phyloP scores from a whole-genome alignment of 2,113 vertebrate species.

The Lonchura striata region DNA sequence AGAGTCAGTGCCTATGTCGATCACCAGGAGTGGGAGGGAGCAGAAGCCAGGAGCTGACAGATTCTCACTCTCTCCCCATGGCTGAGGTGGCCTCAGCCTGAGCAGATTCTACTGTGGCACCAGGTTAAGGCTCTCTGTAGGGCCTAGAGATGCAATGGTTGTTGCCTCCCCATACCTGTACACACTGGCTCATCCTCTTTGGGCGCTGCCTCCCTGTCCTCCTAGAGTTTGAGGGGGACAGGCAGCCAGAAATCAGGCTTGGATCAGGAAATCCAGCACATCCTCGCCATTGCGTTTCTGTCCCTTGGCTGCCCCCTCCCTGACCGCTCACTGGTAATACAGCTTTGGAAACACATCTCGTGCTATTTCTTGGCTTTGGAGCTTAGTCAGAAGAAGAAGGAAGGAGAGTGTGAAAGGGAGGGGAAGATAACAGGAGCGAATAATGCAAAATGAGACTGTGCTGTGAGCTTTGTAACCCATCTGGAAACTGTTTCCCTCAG shows the following conservation, averaged over 20 bases:
- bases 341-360: conserved; percentile 65
- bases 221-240: background rate
- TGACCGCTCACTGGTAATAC: conserved; percentile 65
- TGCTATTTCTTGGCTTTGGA: conserved; percentile 69
- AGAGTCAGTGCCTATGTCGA: conserved; percentile 13
- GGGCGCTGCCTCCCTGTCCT: fast-evolving
- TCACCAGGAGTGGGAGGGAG: conserved; percentile 51
- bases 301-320: conserved; percentile 76
- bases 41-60: conserved; percentile 46
- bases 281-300: conserved; percentile 53
- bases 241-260: conserved; percentile 5
- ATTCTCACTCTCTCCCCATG: background rate
- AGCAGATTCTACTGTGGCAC: conserved; percentile 15
- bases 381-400: conserved; percentile 61
- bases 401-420: conserved; percentile 62
- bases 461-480: conserved; percentile 13
- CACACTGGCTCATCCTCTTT: background rate
- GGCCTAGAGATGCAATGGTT: background rate
- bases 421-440: conserved; percentile 33
- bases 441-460: conserved; percentile 10
- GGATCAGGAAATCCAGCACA: conserved; percentile 38
- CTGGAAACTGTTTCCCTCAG: conserved; percentile 48
- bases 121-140: background rate
- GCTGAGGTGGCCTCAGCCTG: background rate
- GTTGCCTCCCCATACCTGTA: background rate